Percentiles rank a stretch among this genome's conserved stretches.
Evolutionary conservation across 2,888 invertebrate genomes (phyloP).

Genomic region (Osedax frankpressi): DNA sequence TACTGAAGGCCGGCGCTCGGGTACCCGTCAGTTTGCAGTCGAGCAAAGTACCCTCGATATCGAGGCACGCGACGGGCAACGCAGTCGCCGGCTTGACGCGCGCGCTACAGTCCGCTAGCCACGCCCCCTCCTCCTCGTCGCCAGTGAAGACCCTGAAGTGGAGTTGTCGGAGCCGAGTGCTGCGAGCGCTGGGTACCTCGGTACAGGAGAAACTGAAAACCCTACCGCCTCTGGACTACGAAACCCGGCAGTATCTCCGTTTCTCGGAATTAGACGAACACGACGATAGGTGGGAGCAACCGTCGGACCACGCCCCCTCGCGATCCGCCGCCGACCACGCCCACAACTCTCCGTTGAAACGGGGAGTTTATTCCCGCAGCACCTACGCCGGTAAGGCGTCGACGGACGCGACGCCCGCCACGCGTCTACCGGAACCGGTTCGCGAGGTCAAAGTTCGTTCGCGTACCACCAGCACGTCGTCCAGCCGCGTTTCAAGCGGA

Average conservation of each 20-base stretch:
- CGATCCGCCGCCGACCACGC: not conserved
- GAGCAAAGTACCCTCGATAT: not conserved
- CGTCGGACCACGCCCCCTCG: not conserved
- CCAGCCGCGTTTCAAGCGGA: not conserved
- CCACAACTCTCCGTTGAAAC: not conserved
- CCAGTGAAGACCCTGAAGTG: not conserved
- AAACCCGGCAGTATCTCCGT: not conserved
- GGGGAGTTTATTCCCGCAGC: not conserved
- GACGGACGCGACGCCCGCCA: not conserved
- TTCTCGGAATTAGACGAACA: not conserved
- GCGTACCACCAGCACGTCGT: not conserved
- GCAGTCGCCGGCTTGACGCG: not conserved
- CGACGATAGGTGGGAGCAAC: not conserved
- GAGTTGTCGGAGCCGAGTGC: not conserved
- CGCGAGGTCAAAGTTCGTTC: too few species aligned
- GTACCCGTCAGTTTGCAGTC: not conserved
- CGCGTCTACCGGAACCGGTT: not conserved
- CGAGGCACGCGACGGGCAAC: not conserved
- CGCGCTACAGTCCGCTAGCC: not conserved
- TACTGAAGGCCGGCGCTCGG: not conserved
- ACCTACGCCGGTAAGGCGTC: not conserved
- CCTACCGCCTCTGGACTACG: not conserved
- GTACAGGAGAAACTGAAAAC: not conserved
- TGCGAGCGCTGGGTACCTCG: not conserved
- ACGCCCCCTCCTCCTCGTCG: not conserved